phyloP scores from a whole-genome alignment of 2,113 vertebrate genomes.

The crab-eating macaque (Macaca fascicularis) region T2T-MFA8v1.1 NC_088389.1:93017001-93017500 shows the following conservation, averaged over 20 bases:
- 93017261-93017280: not conserved
- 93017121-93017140: not conserved
- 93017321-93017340: not conserved
- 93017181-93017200: not conserved
- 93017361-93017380: not conserved
- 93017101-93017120: not conserved
- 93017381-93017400: not conserved
- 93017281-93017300: not conserved
- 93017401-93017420: no score
- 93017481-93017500: no score
- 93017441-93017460: no score
- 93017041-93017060: not conserved
- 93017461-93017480: no score
- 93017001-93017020: not conserved
- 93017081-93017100: not conserved
- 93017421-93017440: no score
- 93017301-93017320: not conserved
- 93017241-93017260: not conserved
- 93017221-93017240: not conserved
- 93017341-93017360: not conserved
- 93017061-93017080: not conserved
- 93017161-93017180: not conserved
- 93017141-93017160: not conserved
- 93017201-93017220: not conserved
- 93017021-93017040: not conserved